Evolutionary conservation across 35 echinoderm and acorn worm genomes (phyloP), one percentile per base, ranked within the genome.

Genomic region (Anneissia japonica): DNA sequence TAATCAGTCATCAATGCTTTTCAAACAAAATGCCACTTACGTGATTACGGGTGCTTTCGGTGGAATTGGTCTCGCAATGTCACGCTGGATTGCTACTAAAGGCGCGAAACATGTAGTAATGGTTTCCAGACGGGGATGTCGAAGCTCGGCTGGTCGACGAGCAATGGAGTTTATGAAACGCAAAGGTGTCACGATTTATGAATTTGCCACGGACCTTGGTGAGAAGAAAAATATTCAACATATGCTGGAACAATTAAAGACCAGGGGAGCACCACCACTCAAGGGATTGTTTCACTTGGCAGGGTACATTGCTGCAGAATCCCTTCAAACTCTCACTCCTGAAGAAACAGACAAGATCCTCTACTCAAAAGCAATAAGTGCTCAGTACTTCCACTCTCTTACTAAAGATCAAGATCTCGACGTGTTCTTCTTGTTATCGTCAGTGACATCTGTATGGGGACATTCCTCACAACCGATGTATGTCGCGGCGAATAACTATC

Each of bases 21-120:
- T 97, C 73, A 79, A 93, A 45, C 30, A 75, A 17, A 90, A 81
- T 33, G 84, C 81, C 32, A 93, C 91, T 36, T 97, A 97, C 56
- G 34, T 97, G 16, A 75, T 97, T 26, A 97, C 87, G 23, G 91
- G 91, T 39, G 83, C 82, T 14, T 74, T 85, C 31, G 79, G 78
- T 64, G 94, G 94, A 17, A 30, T 97, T 39, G 91, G 87, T 13
- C 94, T 93, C 34, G 83, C 87, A 16, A 31, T 97, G 32, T 79
- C 87, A 10, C 72, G 94, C 0, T 97, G 94, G 94, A 73, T 97
- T 11, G 83, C 46, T 37, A 84, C 51, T n/a, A 93, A 90, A 46
- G 90, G 94, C 16, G 94, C 94, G 0, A 38, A 74, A 16, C 87
- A 97, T 81, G 84, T 96, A 31, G 94, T 86, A 12, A 45, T 97